A percentile compares a stretch with the other conserved stretches of the same genome.
phyloP scores from a whole-genome alignment of 2,888 invertebrate genomes.

The Sinopyrophorus schimmeli region DNA sequence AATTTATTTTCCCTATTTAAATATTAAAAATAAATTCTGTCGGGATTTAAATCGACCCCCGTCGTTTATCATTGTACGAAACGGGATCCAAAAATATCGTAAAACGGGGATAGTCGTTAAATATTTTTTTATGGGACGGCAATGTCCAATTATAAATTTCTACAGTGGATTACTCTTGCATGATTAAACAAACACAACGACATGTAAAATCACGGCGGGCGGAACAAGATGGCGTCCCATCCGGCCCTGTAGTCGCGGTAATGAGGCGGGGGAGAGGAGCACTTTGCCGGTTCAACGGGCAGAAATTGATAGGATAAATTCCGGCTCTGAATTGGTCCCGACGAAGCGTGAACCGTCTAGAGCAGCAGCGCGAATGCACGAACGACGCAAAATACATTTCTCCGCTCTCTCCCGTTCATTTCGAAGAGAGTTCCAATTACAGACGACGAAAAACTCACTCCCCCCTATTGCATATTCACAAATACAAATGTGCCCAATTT shows the following conservation, averaged over 20 bases:
- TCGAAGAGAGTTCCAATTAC: constrained; percentile 32
- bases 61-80: no score
- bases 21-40: background rate
- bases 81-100: no score
- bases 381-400: constrained; percentile 33
- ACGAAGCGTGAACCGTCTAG: constrained; percentile 59
- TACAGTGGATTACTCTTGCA: constrained; percentile 46
- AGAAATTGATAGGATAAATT: constrained; percentile 68
- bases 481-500: constrained; percentile 12
- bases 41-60: no score
- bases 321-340: constrained; percentile 65
- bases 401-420: constrained; percentile 27
- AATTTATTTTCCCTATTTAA: constrained; percentile 25
- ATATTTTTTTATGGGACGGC: constrained; percentile 35
- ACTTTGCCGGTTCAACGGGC: constrained; percentile 65
- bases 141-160: constrained; percentile 53
- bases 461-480: constrained; percentile 15
- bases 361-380: constrained; percentile 43
- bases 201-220: constrained; percentile 52
- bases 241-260: constrained; percentile 42
- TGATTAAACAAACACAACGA: constrained; percentile 54
- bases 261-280: constrained; percentile 47
- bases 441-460: constrained; percentile 21
- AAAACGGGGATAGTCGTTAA: no score
- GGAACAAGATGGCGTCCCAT: constrained; percentile 53